Conservation (phyloP, 2,888 invertebrate species). For the Epsilonema sp. region DNA sequence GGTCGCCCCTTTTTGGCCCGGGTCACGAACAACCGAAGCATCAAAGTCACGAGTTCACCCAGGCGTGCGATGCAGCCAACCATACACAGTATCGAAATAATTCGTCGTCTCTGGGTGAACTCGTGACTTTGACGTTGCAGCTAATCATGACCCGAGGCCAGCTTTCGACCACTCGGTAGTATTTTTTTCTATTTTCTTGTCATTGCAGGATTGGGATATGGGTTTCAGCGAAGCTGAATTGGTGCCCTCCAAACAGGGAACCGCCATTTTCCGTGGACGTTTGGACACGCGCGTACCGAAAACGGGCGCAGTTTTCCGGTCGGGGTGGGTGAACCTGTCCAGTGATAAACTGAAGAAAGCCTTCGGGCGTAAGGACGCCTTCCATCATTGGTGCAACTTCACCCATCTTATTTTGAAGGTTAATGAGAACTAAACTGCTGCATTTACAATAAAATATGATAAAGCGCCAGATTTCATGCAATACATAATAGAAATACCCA, state of each 20-base stretch:
- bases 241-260: background rate
- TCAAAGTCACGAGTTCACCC: no score
- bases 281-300: slow-evolving; percentile 6
- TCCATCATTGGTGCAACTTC: slow-evolving; percentile 4
- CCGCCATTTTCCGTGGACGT: slow-evolving; percentile 5
- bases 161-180: no score
- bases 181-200: no score
- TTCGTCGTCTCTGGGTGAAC: no score
- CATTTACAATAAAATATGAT: background rate
- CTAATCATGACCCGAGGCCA: no score
- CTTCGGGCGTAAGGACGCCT: background rate
- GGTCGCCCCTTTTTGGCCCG: no score
- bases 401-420: slow-evolving; percentile 8
- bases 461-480: background rate
- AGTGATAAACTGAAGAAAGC: background rate
- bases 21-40: no score
- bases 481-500: no score
- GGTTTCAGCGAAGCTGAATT: slow-evolving; percentile 6
- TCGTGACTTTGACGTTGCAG: no score
- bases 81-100: no score
- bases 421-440: background rate
- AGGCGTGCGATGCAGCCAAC: no score
- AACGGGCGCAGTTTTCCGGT: background rate
- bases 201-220: background rate
- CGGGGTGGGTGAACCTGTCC: background rate